Conservation (phyloP, 2,888 invertebrate genomes). For the Cyclophora punctaria region DNA sequence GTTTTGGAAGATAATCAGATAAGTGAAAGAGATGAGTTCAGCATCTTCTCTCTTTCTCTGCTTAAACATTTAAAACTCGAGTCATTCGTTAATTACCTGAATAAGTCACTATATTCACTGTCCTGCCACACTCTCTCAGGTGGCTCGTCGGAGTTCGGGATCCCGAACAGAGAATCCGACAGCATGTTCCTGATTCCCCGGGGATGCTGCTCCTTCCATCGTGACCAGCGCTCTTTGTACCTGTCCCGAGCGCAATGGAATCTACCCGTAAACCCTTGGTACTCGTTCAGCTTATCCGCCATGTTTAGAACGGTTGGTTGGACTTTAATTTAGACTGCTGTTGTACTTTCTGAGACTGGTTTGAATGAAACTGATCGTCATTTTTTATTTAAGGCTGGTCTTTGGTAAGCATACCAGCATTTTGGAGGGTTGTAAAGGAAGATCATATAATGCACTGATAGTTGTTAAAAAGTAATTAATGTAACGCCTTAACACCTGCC, state of each 20-base stretch:
- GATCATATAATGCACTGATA: no score
- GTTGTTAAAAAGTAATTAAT: no score
- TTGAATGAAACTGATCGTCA: no score
- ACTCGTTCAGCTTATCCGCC: conserved; percentile 87
- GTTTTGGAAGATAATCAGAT: no score
- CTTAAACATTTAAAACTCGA: background rate
- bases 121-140: conserved; percentile 55
- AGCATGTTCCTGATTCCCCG: conserved; percentile 69
- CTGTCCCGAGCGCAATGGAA: conserved; percentile 80
- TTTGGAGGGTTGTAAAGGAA: no score
- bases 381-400: no score
- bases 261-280: conserved; percentile 83
- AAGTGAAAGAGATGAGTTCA: no score
- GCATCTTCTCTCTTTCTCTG: background rate
- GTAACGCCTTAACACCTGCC: no score
- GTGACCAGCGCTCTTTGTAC: conserved; percentile 76
- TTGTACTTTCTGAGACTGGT: no score
- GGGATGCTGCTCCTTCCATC: conserved; percentile 77
- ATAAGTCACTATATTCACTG: conserved; percentile 55
- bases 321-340: no score
- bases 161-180: conserved; percentile 58
- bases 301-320: conserved; percentile 38
- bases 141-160: conserved; percentile 54
- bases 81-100: conserved; percentile 36
- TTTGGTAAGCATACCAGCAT: no score